Evolutionary conservation across 2,797 vertebrate species (phyloP).

Genomic region (Taeniopygia guttata): DNA sequence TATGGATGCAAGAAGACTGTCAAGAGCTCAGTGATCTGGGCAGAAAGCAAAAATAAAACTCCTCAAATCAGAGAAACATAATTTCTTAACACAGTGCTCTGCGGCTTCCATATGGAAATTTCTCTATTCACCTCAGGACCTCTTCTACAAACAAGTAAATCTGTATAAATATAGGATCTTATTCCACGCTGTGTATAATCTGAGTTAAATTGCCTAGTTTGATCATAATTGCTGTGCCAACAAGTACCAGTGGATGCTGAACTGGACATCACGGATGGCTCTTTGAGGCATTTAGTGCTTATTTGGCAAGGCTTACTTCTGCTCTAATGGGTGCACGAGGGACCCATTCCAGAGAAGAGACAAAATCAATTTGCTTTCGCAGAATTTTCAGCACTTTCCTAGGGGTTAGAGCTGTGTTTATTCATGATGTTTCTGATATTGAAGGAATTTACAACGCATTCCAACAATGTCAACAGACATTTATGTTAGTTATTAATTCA

Average conservation of each 20-base stretch:
- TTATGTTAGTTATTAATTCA: neutral
- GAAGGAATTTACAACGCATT: neutral
- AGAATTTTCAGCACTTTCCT: constrained; percentile 17
- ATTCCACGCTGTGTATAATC: neutral
- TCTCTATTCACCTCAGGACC: neutral
- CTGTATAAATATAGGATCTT: neutral
- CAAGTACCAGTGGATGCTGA: neutral
- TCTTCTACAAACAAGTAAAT: neutral
- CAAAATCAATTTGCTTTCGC: constrained; percentile 25
- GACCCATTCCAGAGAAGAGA: neutral
- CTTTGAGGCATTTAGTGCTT: neutral
- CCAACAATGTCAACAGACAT: neutral
- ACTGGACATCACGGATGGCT: neutral
- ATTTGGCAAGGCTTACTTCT: neutral
- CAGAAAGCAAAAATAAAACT: neutral
- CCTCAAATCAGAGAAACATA: neutral
- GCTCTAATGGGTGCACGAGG: neutral
- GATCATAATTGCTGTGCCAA: neutral
- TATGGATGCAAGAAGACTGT: neutral
- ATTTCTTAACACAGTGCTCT: neutral
- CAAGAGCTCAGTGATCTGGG: neutral
- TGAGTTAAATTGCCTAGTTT: neutral
- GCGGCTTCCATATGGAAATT: neutral
- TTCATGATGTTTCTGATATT: neutral
- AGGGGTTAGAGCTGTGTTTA: neutral